Conservation (phyloP, 2,113 vertebrate species). For the Oreamnos americanus region DNA sequence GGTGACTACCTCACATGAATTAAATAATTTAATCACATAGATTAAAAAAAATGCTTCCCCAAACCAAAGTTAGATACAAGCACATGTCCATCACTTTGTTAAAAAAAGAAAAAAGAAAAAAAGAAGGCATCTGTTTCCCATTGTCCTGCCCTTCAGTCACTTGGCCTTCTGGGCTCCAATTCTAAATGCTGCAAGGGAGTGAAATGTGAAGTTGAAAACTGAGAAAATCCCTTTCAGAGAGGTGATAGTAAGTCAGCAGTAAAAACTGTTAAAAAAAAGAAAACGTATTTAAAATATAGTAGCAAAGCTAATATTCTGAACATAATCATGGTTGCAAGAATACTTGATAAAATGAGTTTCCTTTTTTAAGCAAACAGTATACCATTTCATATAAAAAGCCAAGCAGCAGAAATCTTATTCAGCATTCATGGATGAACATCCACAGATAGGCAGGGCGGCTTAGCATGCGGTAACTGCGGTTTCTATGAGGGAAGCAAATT, state of each 20-base stretch:
- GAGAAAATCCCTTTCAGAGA: conserved; percentile 13
- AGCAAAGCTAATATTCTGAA: neutral
- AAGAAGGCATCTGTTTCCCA: neutral
- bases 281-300: neutral
- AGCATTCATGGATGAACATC: neutral
- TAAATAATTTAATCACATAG: neutral
- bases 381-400: neutral
- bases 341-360: conserved; percentile 36
- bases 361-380: conserved; percentile 35
- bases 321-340: neutral
- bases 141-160: neutral
- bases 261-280: neutral
- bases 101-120: neutral
- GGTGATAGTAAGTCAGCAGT: neutral
- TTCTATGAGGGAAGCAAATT: conserved; percentile 37
- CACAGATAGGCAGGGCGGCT: conserved; percentile 40
- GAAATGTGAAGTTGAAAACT: neutral
- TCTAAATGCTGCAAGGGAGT: neutral
- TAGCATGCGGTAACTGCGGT: neutral
- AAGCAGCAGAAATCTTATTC: conserved; percentile 21
- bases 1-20: neutral
- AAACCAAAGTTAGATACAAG: neutral
- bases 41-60: neutral
- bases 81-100: neutral
- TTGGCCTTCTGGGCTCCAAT: neutral